These are phyloP conservation scores for Gorsachius goisagi DNA, from an alignment of 2,113 vertebrate genomes.

Conservation along the genomic window DNA sequence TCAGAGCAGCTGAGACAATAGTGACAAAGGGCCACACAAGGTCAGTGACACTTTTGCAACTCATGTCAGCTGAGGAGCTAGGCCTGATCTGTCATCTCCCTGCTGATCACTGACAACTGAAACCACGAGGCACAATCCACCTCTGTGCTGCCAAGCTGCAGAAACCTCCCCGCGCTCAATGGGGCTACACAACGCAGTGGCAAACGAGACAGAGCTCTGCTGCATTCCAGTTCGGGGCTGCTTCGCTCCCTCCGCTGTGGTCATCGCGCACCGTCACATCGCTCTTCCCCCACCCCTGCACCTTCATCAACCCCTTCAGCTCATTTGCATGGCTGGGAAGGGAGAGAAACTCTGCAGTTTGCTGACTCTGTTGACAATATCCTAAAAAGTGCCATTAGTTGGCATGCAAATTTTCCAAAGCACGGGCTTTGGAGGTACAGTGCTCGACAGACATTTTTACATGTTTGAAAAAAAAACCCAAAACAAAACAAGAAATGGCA, in stretches of 20 bases:
- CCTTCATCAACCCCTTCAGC: neutral
- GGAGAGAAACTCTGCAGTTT: neutral
- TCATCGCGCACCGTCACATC: slow-evolving; percentile 10
- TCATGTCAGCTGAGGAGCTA: slow-evolving; percentile 11
- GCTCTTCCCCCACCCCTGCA: neutral
- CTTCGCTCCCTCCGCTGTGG: neutral
- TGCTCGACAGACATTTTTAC: neutral
- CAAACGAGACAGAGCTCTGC: neutral
- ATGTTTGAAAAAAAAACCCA: neutral
- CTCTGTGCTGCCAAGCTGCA: neutral
- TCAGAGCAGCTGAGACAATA: slow-evolving; percentile 19
- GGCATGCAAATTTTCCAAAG: neutral
- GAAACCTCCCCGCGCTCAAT: neutral
- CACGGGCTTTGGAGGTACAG: neutral
- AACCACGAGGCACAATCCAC: neutral
- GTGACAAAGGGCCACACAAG: slow-evolving; percentile 47
- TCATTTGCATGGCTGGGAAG: neutral
- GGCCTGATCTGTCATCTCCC: slow-evolving; percentile 22
- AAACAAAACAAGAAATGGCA: neutral
- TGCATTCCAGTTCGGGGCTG: neutral
- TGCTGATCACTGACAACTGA: slow-evolving; percentile 7
- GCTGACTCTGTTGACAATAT: neutral
- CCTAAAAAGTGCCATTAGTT: neutral
- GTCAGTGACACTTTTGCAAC: slow-evolving; percentile 4
- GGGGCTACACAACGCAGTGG: accelerated